These are phyloP conservation scores for Trematomus loennbergii DNA, from an alignment of 2,113 vertebrate genomes.

Conservation along the genomic window DNA sequence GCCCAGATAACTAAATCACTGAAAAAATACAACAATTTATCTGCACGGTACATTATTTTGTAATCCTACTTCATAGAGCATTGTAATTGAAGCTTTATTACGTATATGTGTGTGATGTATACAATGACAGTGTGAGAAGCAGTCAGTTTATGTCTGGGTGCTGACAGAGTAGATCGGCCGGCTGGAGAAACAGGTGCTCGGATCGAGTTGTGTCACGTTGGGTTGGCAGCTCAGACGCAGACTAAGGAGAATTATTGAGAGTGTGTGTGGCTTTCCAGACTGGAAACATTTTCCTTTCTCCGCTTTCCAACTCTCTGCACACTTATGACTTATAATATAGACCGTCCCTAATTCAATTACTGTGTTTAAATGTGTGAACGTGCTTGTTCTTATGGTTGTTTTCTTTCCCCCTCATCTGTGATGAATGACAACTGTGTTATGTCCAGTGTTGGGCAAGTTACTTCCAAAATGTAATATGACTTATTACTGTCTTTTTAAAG, in stretches of 20 bases:
- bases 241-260: constrained; percentile 17
- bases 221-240: constrained; percentile 38
- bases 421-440: too few species aligned
- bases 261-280: constrained; percentile 47
- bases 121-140: constrained; percentile 42
- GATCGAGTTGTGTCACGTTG: constrained; percentile 68
- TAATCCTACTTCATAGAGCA: not conserved
- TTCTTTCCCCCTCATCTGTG: not conserved
- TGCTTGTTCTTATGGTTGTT: not conserved
- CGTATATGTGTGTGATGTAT: constrained; percentile 8
- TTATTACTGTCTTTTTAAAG: too few species aligned
- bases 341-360: not conserved
- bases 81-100: not conserved
- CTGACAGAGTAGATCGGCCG: constrained; percentile 47
- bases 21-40: not conserved
- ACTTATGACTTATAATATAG: constrained; percentile 4
- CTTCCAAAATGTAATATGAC: too few species aligned
- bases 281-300: constrained; percentile 30
- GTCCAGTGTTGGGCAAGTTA: too few species aligned
- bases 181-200: constrained; percentile 73
- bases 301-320: not conserved
- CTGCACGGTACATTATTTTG: not conserved
- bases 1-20: not conserved
- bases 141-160: constrained; percentile 26
- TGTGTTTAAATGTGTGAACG: not conserved